Base-by-base conservation (phyloP, 1,140 invertebrate genomes). In the Drosophila tropicalis region DNA sequence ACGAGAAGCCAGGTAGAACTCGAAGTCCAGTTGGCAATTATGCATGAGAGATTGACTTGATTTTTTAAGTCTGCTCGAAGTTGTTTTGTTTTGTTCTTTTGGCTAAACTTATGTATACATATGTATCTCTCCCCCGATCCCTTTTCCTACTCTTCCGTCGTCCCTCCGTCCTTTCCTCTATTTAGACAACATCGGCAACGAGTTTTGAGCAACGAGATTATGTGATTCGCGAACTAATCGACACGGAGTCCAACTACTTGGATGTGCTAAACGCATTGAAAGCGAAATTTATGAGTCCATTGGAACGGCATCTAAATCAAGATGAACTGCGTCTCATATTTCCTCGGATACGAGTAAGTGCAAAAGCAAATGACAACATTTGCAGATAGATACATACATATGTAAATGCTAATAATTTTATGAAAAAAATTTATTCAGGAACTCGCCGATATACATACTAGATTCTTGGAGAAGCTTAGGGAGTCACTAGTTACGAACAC, bases 201-300 rank as follows among this genome's bases (percentile, higher is more conserved):
- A 95, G 95, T 74, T 93, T 95, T 68, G 97, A 98, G 91, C 99
- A 99, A 92, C 93, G 98, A 67, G 98, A 99, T 93, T 98, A 98
- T 91, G 98, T 98, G 58, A 96, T 99, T 71, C 96, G 97, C 82
- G 98, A 99, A 92, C 93, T 99, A 4, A 94, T 99, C 12, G 98
- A 99, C 92, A 99, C 98, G 0, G 98, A 99, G 93, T 96, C 96
- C 71, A 99, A 99, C 93, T 99, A 99, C 92, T 95, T 99, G 17
- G 97, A 98, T 79, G 98, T 98, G 40, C 93, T 99, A 15, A 95
- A 95, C 80, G 98, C 97, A 93, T 94, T 99, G 44, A 95, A 96
- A 62, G 94, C 94, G 67, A 95, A 96, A 91, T 98, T 98, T 84
- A 95, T 97, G 83, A 93, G 94, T 68, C 96, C 96, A 13, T 92